Conservation (phyloP, 2,113 vertebrate genomes). For the Siniperca chuatsi region DNA sequence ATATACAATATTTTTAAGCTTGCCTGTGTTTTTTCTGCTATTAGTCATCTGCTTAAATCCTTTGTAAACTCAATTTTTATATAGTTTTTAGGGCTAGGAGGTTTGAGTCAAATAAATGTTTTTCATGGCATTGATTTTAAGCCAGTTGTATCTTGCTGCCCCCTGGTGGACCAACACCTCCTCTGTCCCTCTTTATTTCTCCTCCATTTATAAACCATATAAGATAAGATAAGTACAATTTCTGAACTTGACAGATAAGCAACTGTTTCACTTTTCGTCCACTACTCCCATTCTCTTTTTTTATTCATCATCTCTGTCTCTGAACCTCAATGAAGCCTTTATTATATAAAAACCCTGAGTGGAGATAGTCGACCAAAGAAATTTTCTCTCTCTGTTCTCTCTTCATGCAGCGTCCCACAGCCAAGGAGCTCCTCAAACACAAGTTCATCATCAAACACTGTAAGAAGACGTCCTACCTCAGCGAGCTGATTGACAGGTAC, state of each 20-base stretch:
- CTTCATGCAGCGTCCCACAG: slow-evolving; percentile 89
- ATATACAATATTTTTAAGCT: neutral
- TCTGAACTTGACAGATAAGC: too few relatives aligned
- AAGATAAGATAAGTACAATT: neutral
- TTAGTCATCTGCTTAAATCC: neutral
- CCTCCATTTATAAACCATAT: neutral
- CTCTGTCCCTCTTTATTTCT: neutral
- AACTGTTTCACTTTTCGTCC: too few relatives aligned
- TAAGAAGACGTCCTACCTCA: slow-evolving; percentile 98
- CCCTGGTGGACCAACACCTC: slow-evolving; percentile 45
- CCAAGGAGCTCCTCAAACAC: slow-evolving; percentile 97
- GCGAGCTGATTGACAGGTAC: slow-evolving; percentile 95
- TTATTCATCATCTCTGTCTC: too few relatives aligned
- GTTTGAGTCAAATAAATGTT: neutral
- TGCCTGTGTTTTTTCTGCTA: neutral
- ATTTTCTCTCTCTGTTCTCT: neutral
- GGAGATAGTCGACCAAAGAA: too few relatives aligned
- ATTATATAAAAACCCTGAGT: too few relatives aligned
- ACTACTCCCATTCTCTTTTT: too few relatives aligned
- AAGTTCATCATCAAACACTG: slow-evolving; percentile 95
- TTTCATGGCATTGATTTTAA: neutral
- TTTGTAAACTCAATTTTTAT: neutral
- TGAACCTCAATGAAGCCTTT: too few relatives aligned
- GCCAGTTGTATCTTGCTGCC: slow-evolving; percentile 35
- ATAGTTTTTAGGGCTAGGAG: neutral